Conservation (phyloP, 2,113 vertebrate species). For the Vulpes lagopus region DNA sequence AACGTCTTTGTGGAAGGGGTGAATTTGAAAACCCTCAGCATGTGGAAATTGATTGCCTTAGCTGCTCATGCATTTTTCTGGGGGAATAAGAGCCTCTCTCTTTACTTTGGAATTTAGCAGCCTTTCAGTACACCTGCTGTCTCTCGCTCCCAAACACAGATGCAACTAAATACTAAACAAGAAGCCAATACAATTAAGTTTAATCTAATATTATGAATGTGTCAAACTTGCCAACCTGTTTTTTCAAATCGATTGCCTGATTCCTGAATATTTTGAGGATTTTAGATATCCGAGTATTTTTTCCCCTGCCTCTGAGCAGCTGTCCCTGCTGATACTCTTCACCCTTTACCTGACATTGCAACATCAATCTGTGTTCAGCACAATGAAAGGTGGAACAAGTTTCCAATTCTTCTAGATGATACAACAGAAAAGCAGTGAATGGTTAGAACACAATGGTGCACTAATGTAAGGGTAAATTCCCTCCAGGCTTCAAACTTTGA, state of each 20-base stretch:
- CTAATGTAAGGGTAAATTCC: conserved; percentile 60
- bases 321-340: conserved; percentile 49
- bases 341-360: background rate
- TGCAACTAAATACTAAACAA: conserved; percentile 16
- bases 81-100: background rate
- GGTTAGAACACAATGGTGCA: background rate
- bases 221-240: background rate
- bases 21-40: background rate
- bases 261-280: background rate
- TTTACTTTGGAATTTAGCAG: background rate
- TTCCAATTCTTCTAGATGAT: conserved; percentile 68
- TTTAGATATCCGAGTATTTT: conserved; percentile 44
- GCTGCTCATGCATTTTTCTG: background rate
- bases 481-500: conserved; percentile 29
- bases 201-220: conserved; percentile 30
- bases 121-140: background rate
- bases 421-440: background rate
- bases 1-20: background rate
- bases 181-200: background rate
- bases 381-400: background rate
- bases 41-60: background rate
- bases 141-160: background rate
- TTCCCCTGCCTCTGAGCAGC: background rate
- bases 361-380: conserved; percentile 58
- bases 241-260: conserved; percentile 48